Percentiles rank a stretch among this genome's conserved stretches.
Evolutionary conservation across 2,113 vertebrate genomes (phyloP).

Genomic region (Cololabis saira): DNA sequence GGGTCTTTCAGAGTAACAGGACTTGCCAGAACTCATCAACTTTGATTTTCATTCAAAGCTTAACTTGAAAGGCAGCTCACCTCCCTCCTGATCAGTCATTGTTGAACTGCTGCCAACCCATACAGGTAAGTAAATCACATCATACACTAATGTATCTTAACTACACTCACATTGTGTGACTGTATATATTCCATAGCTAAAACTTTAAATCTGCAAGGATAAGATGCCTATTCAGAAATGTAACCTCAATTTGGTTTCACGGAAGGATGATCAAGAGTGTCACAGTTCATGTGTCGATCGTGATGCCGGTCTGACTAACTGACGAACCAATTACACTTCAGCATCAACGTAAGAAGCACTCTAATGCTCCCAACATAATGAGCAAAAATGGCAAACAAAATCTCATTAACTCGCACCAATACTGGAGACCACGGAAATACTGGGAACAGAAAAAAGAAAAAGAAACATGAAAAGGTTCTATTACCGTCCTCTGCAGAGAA

Average conservation of each 20-base stretch:
- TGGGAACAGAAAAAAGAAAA: no score
- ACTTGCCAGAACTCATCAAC: slow-evolving; percentile 21
- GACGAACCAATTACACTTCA: not conserved
- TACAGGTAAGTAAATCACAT: not conserved
- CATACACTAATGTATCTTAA: no score
- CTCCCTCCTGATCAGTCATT: slow-evolving; percentile 13
- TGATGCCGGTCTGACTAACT: no score
- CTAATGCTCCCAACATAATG: slow-evolving; percentile 3
- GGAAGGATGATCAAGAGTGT: no score
- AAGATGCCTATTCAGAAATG: no score
- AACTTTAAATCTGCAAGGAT: no score
- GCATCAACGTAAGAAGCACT: slow-evolving; percentile 6
- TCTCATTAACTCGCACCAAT: slow-evolving; percentile 15
- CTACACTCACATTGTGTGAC: no score
- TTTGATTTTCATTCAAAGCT: slow-evolving; percentile 24
- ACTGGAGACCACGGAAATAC: slow-evolving; percentile 9
- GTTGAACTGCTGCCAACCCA: not conserved
- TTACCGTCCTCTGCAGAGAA: not conserved
- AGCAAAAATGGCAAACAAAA: slow-evolving; percentile 18
- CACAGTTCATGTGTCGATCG: no score
- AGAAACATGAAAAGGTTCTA: slow-evolving; percentile 1
- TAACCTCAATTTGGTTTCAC: no score
- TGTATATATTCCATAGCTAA: no score
- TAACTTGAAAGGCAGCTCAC: slow-evolving; percentile 4
- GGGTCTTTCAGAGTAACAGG: not conserved